phyloP scores from a whole-genome alignment of 2,113 vertebrate species.

The Crotalus helleri region DNA sequence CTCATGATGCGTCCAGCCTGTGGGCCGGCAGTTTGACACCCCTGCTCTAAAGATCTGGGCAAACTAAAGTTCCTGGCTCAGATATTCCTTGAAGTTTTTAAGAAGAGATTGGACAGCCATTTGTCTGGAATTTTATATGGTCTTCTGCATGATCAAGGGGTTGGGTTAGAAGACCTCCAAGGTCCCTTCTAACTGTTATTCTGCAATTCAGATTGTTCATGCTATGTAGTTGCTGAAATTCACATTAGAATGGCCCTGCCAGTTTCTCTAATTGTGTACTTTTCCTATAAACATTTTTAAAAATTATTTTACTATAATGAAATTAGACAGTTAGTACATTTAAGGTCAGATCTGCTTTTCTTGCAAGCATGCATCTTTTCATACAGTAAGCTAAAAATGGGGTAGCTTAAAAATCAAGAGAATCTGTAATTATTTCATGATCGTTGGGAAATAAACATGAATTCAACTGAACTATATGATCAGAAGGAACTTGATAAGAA shows the following conservation, averaged over 20 bases:
- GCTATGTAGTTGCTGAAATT: background rate
- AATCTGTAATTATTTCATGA: constrained; percentile 19
- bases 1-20: too few relatives aligned
- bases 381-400: background rate
- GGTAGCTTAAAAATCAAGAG: constrained; percentile 3
- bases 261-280: background rate
- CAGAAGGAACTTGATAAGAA: constrained; percentile 45
- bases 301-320: background rate
- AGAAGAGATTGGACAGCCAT: too few relatives aligned
- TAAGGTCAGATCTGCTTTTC: background rate
- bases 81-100: background rate
- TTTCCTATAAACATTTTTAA: background rate
- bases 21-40: too few relatives aligned
- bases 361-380: constrained; percentile 15
- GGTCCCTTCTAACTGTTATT: too few relatives aligned
- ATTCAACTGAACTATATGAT: constrained; percentile 52
- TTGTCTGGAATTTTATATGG: too few relatives aligned
- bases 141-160: too few relatives aligned
- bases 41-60: background rate
- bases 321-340: constrained; percentile 17
- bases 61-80: background rate
- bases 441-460: constrained; percentile 35
- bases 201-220: background rate
- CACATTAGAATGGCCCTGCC: background rate
- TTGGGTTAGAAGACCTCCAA: too few relatives aligned